These are phyloP conservation scores for Ataeniobius toweri DNA, from an alignment of 2,797 vertebrate genomes.

Conservation along the genomic window DNA sequence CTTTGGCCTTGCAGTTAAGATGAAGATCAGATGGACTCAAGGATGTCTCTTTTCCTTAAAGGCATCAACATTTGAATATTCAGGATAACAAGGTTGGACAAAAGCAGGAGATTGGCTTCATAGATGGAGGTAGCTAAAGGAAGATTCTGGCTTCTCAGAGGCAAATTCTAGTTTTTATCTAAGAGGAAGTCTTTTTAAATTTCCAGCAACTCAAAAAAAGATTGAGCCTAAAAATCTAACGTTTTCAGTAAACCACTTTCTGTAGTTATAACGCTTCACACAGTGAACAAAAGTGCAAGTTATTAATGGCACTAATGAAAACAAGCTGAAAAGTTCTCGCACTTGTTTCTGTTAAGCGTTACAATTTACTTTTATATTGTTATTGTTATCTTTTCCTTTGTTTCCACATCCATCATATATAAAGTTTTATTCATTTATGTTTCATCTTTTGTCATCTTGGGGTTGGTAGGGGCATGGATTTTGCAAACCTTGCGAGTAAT, in stretches of 20 bases:
- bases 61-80: constrained; percentile 40
- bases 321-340: background rate
- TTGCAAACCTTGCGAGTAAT: constrained; percentile 71
- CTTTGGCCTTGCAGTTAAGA: constrained; percentile 34
- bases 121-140: constrained; percentile 11
- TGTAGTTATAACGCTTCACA: background rate
- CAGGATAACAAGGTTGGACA: constrained; percentile 33
- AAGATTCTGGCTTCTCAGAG: background rate
- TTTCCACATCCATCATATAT: constrained; percentile 44
- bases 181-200: background rate
- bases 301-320: constrained; percentile 10
- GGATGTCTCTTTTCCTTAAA: constrained; percentile 47
- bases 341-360: constrained; percentile 13
- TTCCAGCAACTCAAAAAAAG: background rate
- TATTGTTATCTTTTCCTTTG: constrained; percentile 38
- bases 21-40: constrained; percentile 47
- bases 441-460: constrained; percentile 58
- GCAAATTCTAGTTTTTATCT: background rate
- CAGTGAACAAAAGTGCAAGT: constrained; percentile 20
- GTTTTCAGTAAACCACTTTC: background rate
- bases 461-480: constrained; percentile 54
- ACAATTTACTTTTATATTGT: constrained; percentile 20
- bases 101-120: constrained; percentile 18
- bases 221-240: background rate
- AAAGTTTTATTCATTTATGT: constrained; percentile 52